Percentiles rank a stretch among this genome's conserved stretches.
Evolutionary conservation across 2,888 invertebrate genomes (phyloP).

Genomic region (Lasioglossum leucozonium): DNA sequence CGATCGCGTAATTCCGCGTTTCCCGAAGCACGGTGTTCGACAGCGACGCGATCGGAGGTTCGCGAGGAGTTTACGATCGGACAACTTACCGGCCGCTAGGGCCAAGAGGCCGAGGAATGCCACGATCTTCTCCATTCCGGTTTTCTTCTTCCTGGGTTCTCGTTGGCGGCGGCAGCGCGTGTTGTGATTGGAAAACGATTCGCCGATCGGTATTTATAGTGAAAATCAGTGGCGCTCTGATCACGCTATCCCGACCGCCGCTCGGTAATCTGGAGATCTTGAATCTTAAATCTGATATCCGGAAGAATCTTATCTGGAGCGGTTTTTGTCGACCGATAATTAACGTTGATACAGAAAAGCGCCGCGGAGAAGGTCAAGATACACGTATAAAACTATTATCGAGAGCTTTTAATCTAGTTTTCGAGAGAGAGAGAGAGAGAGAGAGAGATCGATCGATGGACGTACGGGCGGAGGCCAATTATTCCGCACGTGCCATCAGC

Average conservation of each 20-base stretch:
- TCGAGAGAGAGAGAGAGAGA: slow-evolving; percentile 13
- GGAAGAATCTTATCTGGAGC: slow-evolving; percentile 23
- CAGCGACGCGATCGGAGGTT: not conserved
- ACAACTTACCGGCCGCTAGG: slow-evolving; percentile 47
- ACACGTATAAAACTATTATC: slow-evolving; percentile 50
- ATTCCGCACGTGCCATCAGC: slow-evolving; percentile 36
- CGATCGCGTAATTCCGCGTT: not conserved
- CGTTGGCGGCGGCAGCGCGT: not conserved
- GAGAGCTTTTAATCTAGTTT: slow-evolving; percentile 46
- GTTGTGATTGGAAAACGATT: slow-evolving; percentile 4
- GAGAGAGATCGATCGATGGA: slow-evolving; percentile 44
- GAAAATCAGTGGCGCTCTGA: not conserved
- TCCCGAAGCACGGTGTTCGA: not conserved
- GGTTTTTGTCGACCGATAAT: slow-evolving; percentile 33
- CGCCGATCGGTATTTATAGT: slow-evolving; percentile 43
- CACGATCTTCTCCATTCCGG: slow-evolving; percentile 29
- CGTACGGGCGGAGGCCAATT: slow-evolving; percentile 3
- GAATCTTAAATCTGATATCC: slow-evolving; percentile 32
- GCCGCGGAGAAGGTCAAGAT: slow-evolving; percentile 40
- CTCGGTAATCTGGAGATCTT: slow-evolving; percentile 33
- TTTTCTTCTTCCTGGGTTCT: not conserved
- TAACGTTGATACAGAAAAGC: not conserved
- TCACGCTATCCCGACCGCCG: not conserved
- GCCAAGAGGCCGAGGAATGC: slow-evolving; percentile 41
- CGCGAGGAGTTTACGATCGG: not conserved